Evolutionary conservation across 1,140 invertebrate genomes (phyloP).

Genomic region (Drosophila busckii): DNA sequence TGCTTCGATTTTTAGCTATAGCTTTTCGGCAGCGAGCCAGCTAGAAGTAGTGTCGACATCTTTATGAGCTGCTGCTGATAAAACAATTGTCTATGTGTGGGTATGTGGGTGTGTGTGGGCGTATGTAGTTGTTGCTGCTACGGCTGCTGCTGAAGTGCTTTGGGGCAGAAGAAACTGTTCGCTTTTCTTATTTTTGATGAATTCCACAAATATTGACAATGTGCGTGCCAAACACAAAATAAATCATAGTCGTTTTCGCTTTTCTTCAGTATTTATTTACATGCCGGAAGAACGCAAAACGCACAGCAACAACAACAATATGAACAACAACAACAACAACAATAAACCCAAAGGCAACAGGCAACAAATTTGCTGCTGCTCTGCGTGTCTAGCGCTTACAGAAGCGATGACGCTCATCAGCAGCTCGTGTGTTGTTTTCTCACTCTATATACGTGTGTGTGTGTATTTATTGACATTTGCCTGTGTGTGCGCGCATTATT

Average conservation of each 20-base stretch:
- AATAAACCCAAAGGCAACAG: not conserved
- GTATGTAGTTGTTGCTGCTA: too few relatives aligned
- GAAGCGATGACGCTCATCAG: constrained; percentile 63
- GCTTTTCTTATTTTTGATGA: constrained; percentile 53
- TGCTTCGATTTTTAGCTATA: constrained; percentile 57
- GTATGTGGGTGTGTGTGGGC: too few relatives aligned
- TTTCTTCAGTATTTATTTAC: constrained; percentile 68
- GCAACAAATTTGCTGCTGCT: too few relatives aligned
- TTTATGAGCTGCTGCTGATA: constrained; percentile 38
- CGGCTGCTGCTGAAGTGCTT: constrained; percentile 26
- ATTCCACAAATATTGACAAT: constrained; percentile 75
- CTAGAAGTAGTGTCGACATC: constrained; percentile 56
- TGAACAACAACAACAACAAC: constrained; percentile 7
- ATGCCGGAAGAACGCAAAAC: constrained; percentile 66
- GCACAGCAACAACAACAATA: constrained; percentile 8
- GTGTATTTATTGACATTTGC: constrained; percentile 27
- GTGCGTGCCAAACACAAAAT: constrained; percentile 71
- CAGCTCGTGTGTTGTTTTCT: constrained; percentile 41
- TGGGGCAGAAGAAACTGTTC: constrained; percentile 20
- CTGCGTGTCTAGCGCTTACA: constrained; percentile 27
- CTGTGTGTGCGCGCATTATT: constrained; percentile 32
- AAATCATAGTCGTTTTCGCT: constrained; percentile 66
- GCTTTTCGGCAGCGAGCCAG: constrained; percentile 32
- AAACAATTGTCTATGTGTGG: not conserved
- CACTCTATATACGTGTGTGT: not conserved